Evolutionary conservation across 23 tunicate genomes (phyloP), one percentile per base, ranked within the genome.

Genomic region (Oikopleura albicans): DNA sequence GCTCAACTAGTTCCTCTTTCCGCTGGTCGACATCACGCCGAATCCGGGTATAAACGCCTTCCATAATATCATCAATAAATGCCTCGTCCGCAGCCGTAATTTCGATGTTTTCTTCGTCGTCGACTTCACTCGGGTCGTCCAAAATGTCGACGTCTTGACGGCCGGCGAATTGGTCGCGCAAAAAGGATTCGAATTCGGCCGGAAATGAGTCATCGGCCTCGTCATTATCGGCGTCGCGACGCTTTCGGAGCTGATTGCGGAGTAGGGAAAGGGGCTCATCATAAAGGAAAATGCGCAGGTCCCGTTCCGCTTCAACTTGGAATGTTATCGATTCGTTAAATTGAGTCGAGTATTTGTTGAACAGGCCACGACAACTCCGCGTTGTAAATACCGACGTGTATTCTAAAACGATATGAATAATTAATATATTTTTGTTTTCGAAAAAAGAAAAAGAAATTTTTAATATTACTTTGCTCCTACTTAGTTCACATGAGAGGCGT

Each of bases 271-370:
- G 37, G 27, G 79, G 79, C 79, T 27, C 35, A 29, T 71, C 79
- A 29, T 71, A 71, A 27, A 71, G 79, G 35, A 71, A 71, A 29
- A 71, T 71, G 33, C 79, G 79, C 33, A 71, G 34, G 35, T 71
- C 79, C 4, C 79, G 79, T 37, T 71, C 79, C 4, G 79, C 79
- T 31, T 71, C 79, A 4, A 71, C 79, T 16, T 12, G 33, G 35
- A 71, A 71, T 34, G 79, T 71, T 2, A 71, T 29, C 4, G 27
- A 22, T 71, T 37, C 79, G 2, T 71, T 29, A 71, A 71, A 71
- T 12, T 4, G 34, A 37, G 79, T 71, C 79, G 79, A 71, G 37
- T 71, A 71, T 71, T 71, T 71, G 31, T 71, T 71, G 79, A 71
- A 71, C 2, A 71, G 37, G 33, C 79, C 79, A 29, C 79, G 79